These are phyloP conservation scores for Ianthella basta DNA, from an alignment of 37 sponge, comb jelly and placozoan genomes.

Conservation along the genomic window DNA sequence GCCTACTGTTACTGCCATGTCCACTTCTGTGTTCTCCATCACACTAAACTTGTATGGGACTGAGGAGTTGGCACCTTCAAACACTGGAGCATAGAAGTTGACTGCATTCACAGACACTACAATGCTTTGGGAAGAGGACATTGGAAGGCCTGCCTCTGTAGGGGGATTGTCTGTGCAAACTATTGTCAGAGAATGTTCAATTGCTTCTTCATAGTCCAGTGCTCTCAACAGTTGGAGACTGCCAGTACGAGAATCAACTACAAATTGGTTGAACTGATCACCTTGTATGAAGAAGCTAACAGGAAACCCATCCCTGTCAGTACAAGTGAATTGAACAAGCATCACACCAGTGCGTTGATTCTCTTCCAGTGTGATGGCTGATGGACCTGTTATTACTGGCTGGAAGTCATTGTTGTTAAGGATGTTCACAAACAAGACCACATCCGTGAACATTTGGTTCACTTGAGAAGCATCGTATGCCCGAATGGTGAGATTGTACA, in stretches of 20 bases:
- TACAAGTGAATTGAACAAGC: conserved; percentile 40
- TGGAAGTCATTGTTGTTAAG: conserved; percentile 38
- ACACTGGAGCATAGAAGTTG: background rate
- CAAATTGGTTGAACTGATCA: conserved; percentile 2
- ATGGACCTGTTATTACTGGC: conserved; percentile 40
- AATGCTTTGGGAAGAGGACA: background rate
- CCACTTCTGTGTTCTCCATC: conserved; percentile 2
- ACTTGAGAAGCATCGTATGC: conserved; percentile 37
- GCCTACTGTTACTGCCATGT: background rate
- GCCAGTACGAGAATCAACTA: conserved; percentile 42
- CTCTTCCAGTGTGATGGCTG: conserved; percentile 23
- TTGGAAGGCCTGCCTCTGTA: background rate
- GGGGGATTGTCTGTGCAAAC: conserved; percentile 26
- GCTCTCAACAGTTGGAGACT: conserved; percentile 36
- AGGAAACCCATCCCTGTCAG: conserved; percentile 46
- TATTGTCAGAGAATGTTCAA: conserved; percentile 28
- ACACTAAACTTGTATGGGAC: background rate
- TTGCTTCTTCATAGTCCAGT: conserved; percentile 56
- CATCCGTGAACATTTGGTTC: conserved; percentile 27
- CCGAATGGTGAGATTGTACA: conserved; percentile 39
- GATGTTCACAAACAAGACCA: conserved; percentile 28
- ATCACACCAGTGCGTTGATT: background rate
- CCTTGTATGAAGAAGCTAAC: conserved; percentile 28
- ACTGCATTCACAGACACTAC: background rate
- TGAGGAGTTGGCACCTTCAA: background rate